Base-by-base conservation (phyloP, 2,113 vertebrate genomes). In the Eleginops maclovinus region DNA sequence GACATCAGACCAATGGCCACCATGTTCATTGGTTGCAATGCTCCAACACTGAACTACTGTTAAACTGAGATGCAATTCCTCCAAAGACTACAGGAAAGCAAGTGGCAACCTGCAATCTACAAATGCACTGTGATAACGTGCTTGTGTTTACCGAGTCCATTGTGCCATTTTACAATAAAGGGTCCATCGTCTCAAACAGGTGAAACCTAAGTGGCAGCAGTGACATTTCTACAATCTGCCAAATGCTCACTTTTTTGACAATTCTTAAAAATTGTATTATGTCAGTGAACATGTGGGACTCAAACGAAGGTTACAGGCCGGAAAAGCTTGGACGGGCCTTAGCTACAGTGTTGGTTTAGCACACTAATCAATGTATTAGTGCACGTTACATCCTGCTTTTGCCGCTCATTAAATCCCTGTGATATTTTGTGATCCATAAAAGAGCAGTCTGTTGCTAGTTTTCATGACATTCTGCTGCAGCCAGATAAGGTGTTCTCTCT, bases 401-500 rank as follows among this genome's bases (percentile, higher is more conserved):
- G 19, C 17, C 5, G 2, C 63, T 78, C 55, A 69, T 73, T 85
- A 68, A 83, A 61, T 66, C 70, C 47, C 40, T 54, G 12, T 70
- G 41, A 79, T 79, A 65, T 46, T 69, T 51, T 65, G 19, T 71
- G 19, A 65, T 50, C 53, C 47, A 21, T 54, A 14, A 40, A n/a
- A 44, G 43, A 19, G 0, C 31, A 4, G 66, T 50, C 5, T 63
- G 46, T 72, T 79, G 40, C 50, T 82, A 14, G 55, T 41, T 40
- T 54, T 77, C 8, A n/a, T 46, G 50, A 46, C 40, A 60, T 59
- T 31, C 65, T 55, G 51, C 58, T 77, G 24, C 24, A 66, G 77
- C 75, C 61, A 75, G 59, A 58, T 63, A 72, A 75, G 77, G 59
- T 72, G 71, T 15, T 36, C 31, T 36, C 31, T 36, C 51, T 66